These are phyloP conservation scores for Hermaeophaga mercurialis DNA, from an alignment of 2,888 invertebrate species.

Conservation along the genomic window DNA sequence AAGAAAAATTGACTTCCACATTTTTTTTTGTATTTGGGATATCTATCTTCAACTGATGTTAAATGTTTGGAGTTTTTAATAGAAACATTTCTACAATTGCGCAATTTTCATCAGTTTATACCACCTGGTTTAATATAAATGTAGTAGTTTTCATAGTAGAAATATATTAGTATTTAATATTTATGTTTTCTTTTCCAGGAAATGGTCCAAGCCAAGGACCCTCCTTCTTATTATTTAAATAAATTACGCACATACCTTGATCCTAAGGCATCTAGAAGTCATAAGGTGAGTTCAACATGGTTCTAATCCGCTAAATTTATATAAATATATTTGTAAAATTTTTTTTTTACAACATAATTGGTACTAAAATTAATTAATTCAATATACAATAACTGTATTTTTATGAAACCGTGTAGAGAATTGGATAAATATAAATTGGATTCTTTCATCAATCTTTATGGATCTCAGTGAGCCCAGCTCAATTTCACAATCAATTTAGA, in stretches of 20 bases:
- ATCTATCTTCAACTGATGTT: too few relatives aligned
- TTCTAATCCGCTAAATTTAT: too few relatives aligned
- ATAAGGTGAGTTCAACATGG: conserved; percentile 91
- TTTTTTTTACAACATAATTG: too few relatives aligned
- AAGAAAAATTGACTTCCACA: too few relatives aligned
- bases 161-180: neutral
- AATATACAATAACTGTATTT: neutral
- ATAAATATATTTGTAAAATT: too few relatives aligned
- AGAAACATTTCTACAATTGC: too few relatives aligned
- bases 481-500: conserved; percentile 3
- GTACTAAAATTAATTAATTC: too few relatives aligned
- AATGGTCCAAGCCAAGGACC: conserved; percentile 97
- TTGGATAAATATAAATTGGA: neutral
- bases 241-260: conserved; percentile 95
- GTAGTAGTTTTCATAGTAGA: neutral
- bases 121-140: neutral
- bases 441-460: too few relatives aligned
- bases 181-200: conserved; percentile 68
- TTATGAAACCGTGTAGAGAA: neutral
- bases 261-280: conserved; percentile 93
- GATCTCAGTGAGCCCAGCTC: neutral
- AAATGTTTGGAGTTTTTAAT: too few relatives aligned
- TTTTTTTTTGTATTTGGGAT: too few relatives aligned
- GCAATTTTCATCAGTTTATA: too few relatives aligned
- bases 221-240: conserved; percentile 94